phyloP scores from a whole-genome alignment of 2,888 invertebrate species.

The Calliopum simillimum region DNA sequence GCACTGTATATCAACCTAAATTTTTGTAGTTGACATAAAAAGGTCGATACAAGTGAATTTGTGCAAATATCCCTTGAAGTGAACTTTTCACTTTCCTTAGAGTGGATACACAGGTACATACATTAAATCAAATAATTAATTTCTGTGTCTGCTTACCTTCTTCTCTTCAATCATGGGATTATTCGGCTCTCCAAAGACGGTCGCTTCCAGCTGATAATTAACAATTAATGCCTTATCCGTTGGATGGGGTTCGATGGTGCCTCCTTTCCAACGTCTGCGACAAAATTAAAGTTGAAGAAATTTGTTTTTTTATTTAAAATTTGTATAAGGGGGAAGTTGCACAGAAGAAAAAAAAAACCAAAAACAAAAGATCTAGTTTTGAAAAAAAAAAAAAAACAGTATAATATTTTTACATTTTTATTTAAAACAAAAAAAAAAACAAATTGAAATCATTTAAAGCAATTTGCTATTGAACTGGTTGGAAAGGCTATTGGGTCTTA shows the following conservation, averaged over 20 bases:
- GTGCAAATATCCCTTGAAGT: neutral
- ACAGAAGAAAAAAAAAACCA: conserved; percentile 35
- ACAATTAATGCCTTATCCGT: conserved; percentile 87
- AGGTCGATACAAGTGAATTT: neutral
- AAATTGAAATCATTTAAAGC: no score
- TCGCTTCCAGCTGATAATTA: conserved; percentile 87
- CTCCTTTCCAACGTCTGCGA: conserved; percentile 78
- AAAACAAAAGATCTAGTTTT: conserved; percentile 36
- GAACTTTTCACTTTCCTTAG: neutral
- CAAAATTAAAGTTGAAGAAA: conserved; percentile 1
- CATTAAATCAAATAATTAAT: conserved; percentile 16
- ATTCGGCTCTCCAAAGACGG: conserved; percentile 83
- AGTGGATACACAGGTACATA: neutral
- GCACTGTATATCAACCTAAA: no score
- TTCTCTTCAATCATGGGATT: conserved; percentile 85
- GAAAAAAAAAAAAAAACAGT: no score
- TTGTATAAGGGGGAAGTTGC: conserved; percentile 41
- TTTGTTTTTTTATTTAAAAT: conserved; percentile 15
- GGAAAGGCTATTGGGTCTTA: no score
- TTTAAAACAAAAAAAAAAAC: no score
- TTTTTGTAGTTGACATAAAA: neutral
- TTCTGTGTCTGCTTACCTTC: conserved; percentile 70
- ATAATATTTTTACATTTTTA: no score
- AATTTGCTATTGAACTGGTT: no score
- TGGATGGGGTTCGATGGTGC: conserved; percentile 89